These are phyloP conservation scores for Malurus cyaneus DNA, from an alignment of 2,113 vertebrate species.

Conservation along the genomic window DNA sequence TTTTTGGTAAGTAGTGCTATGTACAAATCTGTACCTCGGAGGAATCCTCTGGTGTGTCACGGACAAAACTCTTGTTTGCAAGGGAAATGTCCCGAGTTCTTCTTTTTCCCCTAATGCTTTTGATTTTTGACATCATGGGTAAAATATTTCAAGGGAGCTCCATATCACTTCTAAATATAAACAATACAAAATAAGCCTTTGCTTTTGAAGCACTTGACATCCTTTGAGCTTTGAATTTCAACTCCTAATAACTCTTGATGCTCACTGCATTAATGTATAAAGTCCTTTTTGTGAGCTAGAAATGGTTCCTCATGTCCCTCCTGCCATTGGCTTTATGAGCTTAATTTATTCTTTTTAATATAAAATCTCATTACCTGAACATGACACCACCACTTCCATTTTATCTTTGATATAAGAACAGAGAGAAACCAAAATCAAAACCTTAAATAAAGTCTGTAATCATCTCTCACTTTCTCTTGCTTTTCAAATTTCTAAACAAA, in stretches of 20 bases:
- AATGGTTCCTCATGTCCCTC: conserved; percentile 67
- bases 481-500: conserved; percentile 84
- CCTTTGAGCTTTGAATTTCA: conserved; percentile 68
- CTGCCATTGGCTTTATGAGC: conserved; percentile 74
- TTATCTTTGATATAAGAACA: conserved; percentile 88
- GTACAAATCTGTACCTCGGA: conserved; percentile 51
- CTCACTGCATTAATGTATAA: conserved; percentile 68
- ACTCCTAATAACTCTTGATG: conserved; percentile 42
- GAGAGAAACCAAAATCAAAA: conserved; percentile 87
- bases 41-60: conserved; percentile 53
- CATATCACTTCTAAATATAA: conserved; percentile 59
- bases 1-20: conserved; percentile 33
- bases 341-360: conserved; percentile 90
- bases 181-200: conserved; percentile 44
- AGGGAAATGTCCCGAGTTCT: conserved; percentile 33
- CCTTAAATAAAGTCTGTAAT: conserved; percentile 84
- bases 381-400: conserved; percentile 76
- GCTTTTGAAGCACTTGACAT: conserved; percentile 64
- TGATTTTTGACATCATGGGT: conserved; percentile 64
- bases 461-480: conserved; percentile 72
- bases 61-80: conserved; percentile 61
- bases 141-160: conserved; percentile 64
- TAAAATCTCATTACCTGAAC: conserved; percentile 89
- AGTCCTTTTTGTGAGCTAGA: conserved; percentile 61
- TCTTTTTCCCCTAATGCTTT: conserved; percentile 47